These are phyloP conservation scores for Drosophila prostipennis DNA, from an alignment of 2,888 invertebrate genomes.

Conservation along the genomic window DNA sequence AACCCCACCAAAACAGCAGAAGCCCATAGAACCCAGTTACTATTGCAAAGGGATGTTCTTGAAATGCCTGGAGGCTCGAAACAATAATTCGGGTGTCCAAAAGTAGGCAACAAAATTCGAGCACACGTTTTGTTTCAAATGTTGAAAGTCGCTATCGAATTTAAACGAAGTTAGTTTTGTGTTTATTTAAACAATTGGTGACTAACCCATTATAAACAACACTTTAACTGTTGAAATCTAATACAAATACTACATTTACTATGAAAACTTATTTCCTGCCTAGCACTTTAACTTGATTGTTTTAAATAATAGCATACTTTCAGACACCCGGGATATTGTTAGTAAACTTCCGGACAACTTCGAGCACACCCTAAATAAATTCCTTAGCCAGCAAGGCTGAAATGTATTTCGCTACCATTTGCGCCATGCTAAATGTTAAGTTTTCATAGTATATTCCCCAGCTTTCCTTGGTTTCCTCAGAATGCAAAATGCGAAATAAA, in stretches of 20 bases:
- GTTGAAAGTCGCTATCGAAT: too few species aligned
- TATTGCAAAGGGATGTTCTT: background rate
- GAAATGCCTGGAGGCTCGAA: background rate
- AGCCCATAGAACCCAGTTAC: constrained; percentile 11
- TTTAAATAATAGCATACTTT: background rate
- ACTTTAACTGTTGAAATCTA: too few species aligned
- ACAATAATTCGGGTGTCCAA: constrained; percentile 2
- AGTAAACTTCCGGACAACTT: background rate
- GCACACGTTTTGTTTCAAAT: too few species aligned
- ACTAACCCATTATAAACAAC: too few species aligned
- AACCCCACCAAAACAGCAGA: constrained; percentile 44
- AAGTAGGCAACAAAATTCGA: background rate
- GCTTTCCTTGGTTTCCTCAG: constrained; percentile 13
- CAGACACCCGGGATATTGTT: constrained; percentile 3
- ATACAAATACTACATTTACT: too few species aligned
- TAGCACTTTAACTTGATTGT: too few species aligned
- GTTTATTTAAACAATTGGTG: too few species aligned
- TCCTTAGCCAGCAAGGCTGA: constrained; percentile 7
- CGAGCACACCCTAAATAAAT: constrained; percentile 8
- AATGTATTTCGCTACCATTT: background rate
- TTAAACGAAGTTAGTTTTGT: too few species aligned
- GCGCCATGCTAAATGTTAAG: constrained; percentile 22
- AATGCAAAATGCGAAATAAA: constrained; percentile 14
- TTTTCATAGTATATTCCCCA: constrained; percentile 14
- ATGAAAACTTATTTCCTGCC: too few species aligned